These are phyloP conservation scores for Panagrolaimus sp. DNA, from an alignment of 1,140 invertebrate genomes.

Conservation along the genomic window DNA sequence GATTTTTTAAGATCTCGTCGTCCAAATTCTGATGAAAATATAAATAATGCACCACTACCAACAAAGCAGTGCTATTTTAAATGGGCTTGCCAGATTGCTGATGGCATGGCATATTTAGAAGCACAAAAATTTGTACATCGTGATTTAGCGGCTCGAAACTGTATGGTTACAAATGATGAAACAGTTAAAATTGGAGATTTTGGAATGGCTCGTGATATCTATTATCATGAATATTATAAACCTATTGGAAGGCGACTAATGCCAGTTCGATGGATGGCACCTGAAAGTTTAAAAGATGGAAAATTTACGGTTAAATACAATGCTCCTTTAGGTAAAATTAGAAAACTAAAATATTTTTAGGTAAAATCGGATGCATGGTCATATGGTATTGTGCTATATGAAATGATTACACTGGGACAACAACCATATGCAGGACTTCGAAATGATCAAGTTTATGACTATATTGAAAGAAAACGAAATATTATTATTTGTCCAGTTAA, in stretches of 20 bases:
- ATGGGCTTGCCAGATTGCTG: conserved; percentile 93
- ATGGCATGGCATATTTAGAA: conserved; percentile 92
- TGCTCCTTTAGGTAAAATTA: no score
- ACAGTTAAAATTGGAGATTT: conserved; percentile 56
- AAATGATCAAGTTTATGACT: conserved; percentile 66
- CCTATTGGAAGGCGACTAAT: conserved; percentile 73
- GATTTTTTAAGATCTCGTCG: conserved; percentile 67
- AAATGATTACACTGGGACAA: conserved; percentile 89
- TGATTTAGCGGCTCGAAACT: conserved; percentile 94
- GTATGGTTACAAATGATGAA: conserved; percentile 69
- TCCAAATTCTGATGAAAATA: conserved; percentile 52
- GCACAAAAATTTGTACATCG: conserved; percentile 74
- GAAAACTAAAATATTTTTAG: no score
- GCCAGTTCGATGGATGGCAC: conserved; percentile 83
- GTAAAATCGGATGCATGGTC: conserved; percentile 83
- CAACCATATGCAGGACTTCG: conserved; percentile 82
- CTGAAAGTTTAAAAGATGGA: conserved; percentile 89
- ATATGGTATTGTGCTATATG: conserved; percentile 73
- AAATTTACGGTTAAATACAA: conserved; percentile 84
- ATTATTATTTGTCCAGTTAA: conserved; percentile 86
- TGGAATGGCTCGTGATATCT: conserved; percentile 79
- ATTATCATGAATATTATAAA: conserved; percentile 73
- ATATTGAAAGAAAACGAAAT: conserved; percentile 66
- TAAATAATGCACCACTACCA: conserved; percentile 38
- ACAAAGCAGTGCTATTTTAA: conserved; percentile 55